Base-by-base conservation (phyloP, 2,888 invertebrate genomes). In the Lacanobia wlatinum region DNA sequence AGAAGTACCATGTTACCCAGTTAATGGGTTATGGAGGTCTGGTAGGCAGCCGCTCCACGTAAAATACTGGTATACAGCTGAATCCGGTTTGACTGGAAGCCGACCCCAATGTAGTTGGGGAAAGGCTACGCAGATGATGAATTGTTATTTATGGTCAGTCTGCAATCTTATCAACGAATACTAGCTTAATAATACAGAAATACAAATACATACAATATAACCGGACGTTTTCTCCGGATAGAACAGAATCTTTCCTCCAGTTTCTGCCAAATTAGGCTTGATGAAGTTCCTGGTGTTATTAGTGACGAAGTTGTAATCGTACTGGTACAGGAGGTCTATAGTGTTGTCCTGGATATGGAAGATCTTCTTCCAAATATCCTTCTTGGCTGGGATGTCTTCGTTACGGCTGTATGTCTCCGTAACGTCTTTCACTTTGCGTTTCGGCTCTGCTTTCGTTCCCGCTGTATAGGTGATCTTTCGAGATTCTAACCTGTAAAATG, bases 231-330 rank as follows among this genome's bases (percentile, higher is more conserved):
- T 96, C 6, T 97, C 96, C 1, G 97, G 97, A 88, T 97, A 96
- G 81, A 97, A 98, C 53, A 96, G 90, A 14, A 98, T 94, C 83
- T 97, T 97, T 8, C 97, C 97, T 0, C 97, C 98, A 85, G 97
- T 97, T 87, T 98, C 98, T 0, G 97, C 97, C 68, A 97, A 92
- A 8, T 97, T 97, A 0, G 98, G 98, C 87, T 98, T 98, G 3
- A 96, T 93, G 84, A 97, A 98, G 64, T 94, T 96, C 55, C 97
- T 96, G 0, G 97, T 97, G 16, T 97, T 96, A 76, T 97, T 97
- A 0, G 97, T 97, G 6, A 97, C 96, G 80, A 97, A 96, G 66
- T 96, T 97, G 73, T 96, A 96, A 0, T 94, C 97, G 84, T 97
- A 97, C 84, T 98, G 98, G 87, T 97, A 97, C 53, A 97, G 92